Base-by-base conservation (phyloP, 2,888 invertebrate genomes). In the Dolomedes plantarius region DNA sequence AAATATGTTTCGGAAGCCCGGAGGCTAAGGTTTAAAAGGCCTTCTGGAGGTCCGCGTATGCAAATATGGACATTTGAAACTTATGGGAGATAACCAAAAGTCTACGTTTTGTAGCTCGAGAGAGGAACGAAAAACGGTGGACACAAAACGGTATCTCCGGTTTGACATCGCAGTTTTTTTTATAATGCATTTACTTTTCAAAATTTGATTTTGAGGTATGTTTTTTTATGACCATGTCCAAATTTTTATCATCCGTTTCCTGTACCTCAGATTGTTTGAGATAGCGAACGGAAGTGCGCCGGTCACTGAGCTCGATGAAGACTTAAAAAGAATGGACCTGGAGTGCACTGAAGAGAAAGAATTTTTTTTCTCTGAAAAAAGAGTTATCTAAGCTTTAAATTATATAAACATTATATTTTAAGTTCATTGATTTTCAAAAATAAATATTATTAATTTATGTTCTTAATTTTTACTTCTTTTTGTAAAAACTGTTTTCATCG, bases 31-130 rank as follows among this genome's bases (percentile, higher is more conserved):
- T 85, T 85, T 85, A 78, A 85, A 77, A 77, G 46, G 72, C 75
- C 71, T 39, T 16, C 32, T 36, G 82, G 77, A 77, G 68, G 83
- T 85, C 77, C 77, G 62, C 72, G 29, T 78, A 85, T 85, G 83
- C 83, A 85, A 85, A 85, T 82, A 75, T 39, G 83, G 83, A 77
- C 83, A 85, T 73, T 85, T 85, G 77, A 72, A 77, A 85, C 77
- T 77, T 73, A 68, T 67, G 67, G 77, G 50, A 72, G 83, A 77
- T 78, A 85, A 85, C 72, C 73, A 46, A 73, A 77, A 72, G 82
- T 67, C 68, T 81, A 56, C 74, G 39, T 74, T n/a, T n/a, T 28
- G 74, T 29, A 71, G 62, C 0, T 23, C 5, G 9, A 23, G 56
- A 23, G 23, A 56, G 56, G 56, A 23, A 23, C 3, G 7, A 3